Evolutionary conservation across 2,888 invertebrate genomes (phyloP).

Genomic region (Oxytorus armatus): DNA sequence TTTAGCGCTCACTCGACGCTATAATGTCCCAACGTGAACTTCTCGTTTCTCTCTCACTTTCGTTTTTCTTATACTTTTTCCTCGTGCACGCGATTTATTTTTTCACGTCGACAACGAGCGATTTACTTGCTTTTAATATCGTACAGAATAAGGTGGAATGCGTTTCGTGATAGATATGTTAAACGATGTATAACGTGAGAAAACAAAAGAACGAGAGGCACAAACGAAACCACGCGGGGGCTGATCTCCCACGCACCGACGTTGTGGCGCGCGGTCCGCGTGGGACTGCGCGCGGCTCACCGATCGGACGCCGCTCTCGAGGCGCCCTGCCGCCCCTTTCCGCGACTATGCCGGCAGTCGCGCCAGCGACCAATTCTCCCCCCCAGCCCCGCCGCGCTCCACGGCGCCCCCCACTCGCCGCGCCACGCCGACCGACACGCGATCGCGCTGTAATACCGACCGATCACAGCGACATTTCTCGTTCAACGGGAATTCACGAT

Average conservation of each 20-base stretch:
- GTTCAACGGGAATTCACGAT: neutral
- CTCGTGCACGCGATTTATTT: neutral
- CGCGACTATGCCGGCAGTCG: conserved; percentile 57
- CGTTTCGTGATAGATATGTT: too few relatives aligned
- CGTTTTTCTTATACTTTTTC: neutral
- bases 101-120: neutral
- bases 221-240: conserved; percentile 29
- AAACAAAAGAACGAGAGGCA: neutral
- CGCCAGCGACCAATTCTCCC: conserved; percentile 18
- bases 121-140: neutral
- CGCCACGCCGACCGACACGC: neutral
- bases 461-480: conserved; percentile 1
- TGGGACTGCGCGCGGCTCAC: conserved; percentile 78
- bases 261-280: conserved; percentile 77
- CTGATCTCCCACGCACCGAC: conserved; percentile 72
- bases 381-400: conserved; percentile 15
- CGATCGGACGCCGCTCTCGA: conserved; percentile 70
- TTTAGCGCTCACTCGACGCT: neutral
- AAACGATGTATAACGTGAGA: neutral
- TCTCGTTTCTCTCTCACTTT: neutral
- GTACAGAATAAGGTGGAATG: neutral
- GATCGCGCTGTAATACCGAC: conserved; percentile 41
- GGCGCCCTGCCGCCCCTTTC: conserved; percentile 61
- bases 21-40: neutral
- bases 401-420: neutral